A percentile compares a stretch with the other conserved stretches of the same genome.
Conservation (phyloP, 1,140 invertebrate genomes). For the Macrobrachium rosenbergii region DNA sequence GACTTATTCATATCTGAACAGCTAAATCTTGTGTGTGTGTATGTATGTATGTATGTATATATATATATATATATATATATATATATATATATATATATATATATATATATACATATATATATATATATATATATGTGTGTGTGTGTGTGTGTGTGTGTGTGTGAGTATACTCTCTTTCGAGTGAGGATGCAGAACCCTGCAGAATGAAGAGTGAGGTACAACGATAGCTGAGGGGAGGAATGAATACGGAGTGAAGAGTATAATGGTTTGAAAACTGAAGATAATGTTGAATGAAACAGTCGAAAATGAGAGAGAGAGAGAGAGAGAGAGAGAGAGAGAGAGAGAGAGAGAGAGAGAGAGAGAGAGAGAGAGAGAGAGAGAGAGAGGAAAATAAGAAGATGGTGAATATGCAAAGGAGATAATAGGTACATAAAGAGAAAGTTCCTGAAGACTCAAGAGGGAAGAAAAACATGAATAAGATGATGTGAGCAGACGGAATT, state of each 20-base stretch:
- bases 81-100: too few relatives aligned
- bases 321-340: constrained; percentile 19
- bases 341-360: constrained; percentile 25
- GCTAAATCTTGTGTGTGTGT: too few relatives aligned
- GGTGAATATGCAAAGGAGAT: not conserved
- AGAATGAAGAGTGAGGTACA: not conserved
- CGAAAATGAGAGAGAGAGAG: constrained; percentile 24
- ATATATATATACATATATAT: too few relatives aligned
- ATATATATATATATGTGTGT: too few relatives aligned
- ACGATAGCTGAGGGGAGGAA: not conserved
- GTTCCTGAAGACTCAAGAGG: not conserved
- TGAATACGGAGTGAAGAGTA: not conserved
- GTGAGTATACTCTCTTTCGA: too few relatives aligned
- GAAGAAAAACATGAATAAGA: not conserved
- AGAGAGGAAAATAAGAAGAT: not conserved
- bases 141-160: too few relatives aligned
- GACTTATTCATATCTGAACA: too few relatives aligned
- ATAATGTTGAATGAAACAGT: not conserved
- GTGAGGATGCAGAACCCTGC: too few relatives aligned
- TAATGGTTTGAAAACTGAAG: not conserved
- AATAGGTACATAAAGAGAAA: not conserved
- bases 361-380: constrained; percentile 27
- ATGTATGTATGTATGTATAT: too few relatives aligned
- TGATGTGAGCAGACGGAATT: not conserved
- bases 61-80: too few relatives aligned